phyloP scores from a whole-genome alignment of 2,888 invertebrate genomes.

The Cerceris rybyensis region DNA sequence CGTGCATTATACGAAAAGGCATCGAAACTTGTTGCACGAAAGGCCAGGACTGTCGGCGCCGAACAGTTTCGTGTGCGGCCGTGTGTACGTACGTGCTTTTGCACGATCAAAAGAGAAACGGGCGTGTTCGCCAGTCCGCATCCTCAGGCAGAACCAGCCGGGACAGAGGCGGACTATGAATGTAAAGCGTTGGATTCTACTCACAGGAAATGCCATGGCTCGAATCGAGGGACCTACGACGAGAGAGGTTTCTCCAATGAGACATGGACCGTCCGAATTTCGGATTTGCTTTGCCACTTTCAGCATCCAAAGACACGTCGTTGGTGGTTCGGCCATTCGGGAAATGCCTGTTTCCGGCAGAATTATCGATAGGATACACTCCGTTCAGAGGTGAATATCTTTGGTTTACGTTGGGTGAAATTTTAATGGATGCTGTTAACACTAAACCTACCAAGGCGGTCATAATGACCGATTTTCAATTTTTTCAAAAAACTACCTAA shows the following conservation, averaged over 20 bases:
- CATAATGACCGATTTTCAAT: too few species aligned
- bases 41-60: neutral
- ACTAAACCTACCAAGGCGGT: too few species aligned
- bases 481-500: too few species aligned
- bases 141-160: neutral
- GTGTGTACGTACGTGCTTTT: neutral
- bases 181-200: conserved; percentile 32
- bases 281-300: conserved; percentile 1
- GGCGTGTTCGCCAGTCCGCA: conserved; percentile 17
- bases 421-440: too few species aligned
- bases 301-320: neutral
- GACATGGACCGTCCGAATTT: conserved; percentile 3
- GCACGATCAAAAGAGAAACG: conserved; percentile 30
- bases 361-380: too few species aligned
- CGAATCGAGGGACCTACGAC: conserved; percentile 13
- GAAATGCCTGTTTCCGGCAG: too few species aligned
- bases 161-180: conserved; percentile 17
- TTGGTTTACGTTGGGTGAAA: too few species aligned
- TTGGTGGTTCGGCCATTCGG: too few species aligned
- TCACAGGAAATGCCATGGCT: conserved; percentile 22
- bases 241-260: neutral
- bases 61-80: neutral
- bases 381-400: too few species aligned
- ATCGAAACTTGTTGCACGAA: conserved; percentile 48
- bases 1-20: conserved; percentile 7